Conservation (phyloP, 2,113 vertebrate genomes). For the Bufo gargarizans region DNA sequence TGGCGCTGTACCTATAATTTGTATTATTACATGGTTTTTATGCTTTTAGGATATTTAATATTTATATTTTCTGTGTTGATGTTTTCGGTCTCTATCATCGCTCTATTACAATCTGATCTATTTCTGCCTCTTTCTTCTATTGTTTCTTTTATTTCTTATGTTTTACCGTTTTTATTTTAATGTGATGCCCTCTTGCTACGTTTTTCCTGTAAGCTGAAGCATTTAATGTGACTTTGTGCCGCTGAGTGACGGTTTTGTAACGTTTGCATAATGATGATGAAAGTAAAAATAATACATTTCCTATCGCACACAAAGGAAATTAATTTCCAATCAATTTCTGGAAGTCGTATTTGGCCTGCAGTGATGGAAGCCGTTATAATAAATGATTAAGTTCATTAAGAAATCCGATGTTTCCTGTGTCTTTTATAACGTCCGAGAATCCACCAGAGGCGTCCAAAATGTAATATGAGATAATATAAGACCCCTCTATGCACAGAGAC, state of each 20-base stretch:
- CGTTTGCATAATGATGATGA: neutral
- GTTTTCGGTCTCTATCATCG: neutral
- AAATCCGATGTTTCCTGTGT: neutral
- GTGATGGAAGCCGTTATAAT: neutral
- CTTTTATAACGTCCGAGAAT: neutral
- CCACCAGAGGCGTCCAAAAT: neutral
- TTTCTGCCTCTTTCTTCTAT: neutral
- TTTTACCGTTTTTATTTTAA: neutral
- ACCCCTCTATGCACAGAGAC: neutral
- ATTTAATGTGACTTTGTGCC: neutral
- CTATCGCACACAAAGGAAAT: slow-evolving; percentile 9
- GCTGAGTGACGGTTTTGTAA: neutral
- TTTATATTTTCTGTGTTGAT: neutral
- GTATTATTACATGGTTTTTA: too few species aligned
- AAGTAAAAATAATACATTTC: neutral
- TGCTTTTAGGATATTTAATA: too few species aligned
- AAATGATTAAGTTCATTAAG: slow-evolving; percentile 11
- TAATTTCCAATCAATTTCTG: slow-evolving; percentile 26
- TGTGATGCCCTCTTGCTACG: neutral
- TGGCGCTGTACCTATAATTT: too few species aligned
- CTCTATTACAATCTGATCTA: neutral
- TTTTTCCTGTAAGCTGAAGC: neutral
- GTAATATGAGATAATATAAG: neutral
- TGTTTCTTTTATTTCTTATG: neutral
- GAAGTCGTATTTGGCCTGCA: neutral